Evolutionary conservation across 2,888 invertebrate genomes (phyloP).

Genomic region (Tenodera sinensis): DNA sequence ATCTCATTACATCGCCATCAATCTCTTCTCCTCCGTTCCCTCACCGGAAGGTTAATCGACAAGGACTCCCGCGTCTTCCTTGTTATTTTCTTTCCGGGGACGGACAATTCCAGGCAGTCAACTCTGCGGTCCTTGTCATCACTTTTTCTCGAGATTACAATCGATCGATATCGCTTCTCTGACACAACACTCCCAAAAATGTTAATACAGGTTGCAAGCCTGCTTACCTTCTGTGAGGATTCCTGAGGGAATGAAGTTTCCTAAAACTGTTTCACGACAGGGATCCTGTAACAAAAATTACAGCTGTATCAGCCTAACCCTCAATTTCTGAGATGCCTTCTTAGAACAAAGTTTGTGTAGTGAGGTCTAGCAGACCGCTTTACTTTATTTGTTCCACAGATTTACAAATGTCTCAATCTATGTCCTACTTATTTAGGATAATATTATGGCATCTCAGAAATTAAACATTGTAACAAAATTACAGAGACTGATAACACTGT

Average conservation of each 20-base stretch:
- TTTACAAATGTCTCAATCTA: too few species aligned
- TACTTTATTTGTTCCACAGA: too few species aligned
- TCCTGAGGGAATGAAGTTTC: neutral
- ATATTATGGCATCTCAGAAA: too few species aligned
- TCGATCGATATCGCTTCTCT: neutral
- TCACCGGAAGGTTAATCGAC: neutral
- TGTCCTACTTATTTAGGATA: too few species aligned
- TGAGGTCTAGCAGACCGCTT: too few species aligned
- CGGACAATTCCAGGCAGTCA: neutral
- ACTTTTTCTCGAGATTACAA: neutral
- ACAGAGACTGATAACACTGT: too few species aligned
- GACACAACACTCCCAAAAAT: neutral
- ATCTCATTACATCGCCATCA: slow-evolving; percentile 15
- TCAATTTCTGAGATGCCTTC: too few species aligned
- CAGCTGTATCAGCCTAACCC: too few species aligned
- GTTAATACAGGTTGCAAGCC: neutral
- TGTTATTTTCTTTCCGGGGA: neutral
- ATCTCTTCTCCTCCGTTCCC: neutral
- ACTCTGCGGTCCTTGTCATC: neutral
- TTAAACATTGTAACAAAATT: too few species aligned
- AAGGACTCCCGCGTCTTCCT: neutral
- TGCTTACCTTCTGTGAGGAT: neutral
- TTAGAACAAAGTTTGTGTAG: too few species aligned
- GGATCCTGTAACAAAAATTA: too few species aligned
- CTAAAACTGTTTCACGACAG: too few species aligned